A percentile compares a stretch with the other conserved stretches of the same genome.
These are phyloP conservation scores for Sciurus niger DNA, from an alignment of 2,113 vertebrate species.

Conservation along the genomic window DNA sequence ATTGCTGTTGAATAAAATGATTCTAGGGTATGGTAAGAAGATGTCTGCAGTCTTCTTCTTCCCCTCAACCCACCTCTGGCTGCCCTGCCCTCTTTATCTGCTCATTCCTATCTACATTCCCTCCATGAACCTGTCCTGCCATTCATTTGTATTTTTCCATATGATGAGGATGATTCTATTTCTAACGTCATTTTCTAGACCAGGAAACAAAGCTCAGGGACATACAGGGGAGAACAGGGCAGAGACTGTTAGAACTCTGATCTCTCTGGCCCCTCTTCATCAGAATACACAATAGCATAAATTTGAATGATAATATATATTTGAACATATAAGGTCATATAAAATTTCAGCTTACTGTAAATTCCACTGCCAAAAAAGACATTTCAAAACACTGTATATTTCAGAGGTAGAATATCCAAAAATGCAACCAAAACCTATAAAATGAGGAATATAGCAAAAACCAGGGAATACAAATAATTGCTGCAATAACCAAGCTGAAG, in stretches of 20 bases:
- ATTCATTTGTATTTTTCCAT: not conserved
- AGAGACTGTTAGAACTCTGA: not conserved
- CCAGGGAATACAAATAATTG: conserved; percentile 32
- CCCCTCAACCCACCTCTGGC: not conserved
- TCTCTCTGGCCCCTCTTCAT: conserved; percentile 1
- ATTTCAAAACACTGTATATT: not conserved
- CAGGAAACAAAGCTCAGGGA: not conserved
- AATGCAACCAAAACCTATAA: not conserved
- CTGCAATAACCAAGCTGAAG: conserved; percentile 35
- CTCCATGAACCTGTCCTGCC: not conserved
- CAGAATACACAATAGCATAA: not conserved
- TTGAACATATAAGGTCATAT: not conserved
- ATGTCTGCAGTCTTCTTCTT: not conserved
- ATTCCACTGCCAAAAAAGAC: not conserved
- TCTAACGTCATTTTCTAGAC: not conserved
- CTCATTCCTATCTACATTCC: not conserved
- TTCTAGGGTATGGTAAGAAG: not conserved
- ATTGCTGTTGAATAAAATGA: conserved; percentile 3
- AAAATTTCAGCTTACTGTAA: conserved; percentile 8
- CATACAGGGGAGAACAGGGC: not conserved
- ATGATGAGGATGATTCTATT: not conserved
- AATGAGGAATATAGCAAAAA: conserved; percentile 20
- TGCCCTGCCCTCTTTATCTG: not conserved
- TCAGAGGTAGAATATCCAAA: not conserved
- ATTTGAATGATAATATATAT: not conserved